Evolutionary conservation across 2,113 vertebrate genomes (phyloP), one percentile per base, ranked within the genome.

Genomic region (Oplegnathus fasciatus): DNA sequence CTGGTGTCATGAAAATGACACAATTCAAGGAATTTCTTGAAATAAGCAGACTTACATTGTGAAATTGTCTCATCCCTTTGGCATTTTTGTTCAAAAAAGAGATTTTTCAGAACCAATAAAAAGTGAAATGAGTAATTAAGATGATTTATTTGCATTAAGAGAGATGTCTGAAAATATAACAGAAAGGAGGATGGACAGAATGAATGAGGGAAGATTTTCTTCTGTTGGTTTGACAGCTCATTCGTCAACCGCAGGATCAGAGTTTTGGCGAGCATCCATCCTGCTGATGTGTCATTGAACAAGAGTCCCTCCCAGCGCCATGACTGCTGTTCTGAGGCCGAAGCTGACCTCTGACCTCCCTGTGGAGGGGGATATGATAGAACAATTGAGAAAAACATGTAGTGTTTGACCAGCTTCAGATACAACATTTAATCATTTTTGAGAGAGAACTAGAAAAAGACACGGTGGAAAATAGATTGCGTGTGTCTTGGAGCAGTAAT

Each of bases 261-360:
- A 40, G n/a, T 76, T 54, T 24, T 67, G 40, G 46, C 34, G 30
- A 32, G 1, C 3, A 44, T 79, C 22, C 40, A 58, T 46, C 40
- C 54, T 54, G 48, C 30, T 54, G 44, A 54, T 52, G 24, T 28
- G 7, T 70, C 24, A 79, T 15, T 50, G 55, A 62, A 15, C 22
- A 55, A 22, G 13, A 67, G 8, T 34, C 28, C 8, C 28, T n/a
- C 64, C 54, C 30, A 75, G 11, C n/a, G 7, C 46, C 32, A 54
- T 46, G 32, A 22, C 22, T 64, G 54, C 32, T 62, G 26, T 28
- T 61, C 22, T 82, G 46, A 64, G 24, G 37, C 30, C 52, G 61
- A 82, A 24, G 34, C 20, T 57, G 65, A 83, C 65, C 42, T 72
- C 46, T 75, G 70, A 71, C 58, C 81, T 60, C 60, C 22, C 20